phyloP scores from a whole-genome alignment of 2,113 vertebrate species.

The Pycnonotus jocosus region DNA sequence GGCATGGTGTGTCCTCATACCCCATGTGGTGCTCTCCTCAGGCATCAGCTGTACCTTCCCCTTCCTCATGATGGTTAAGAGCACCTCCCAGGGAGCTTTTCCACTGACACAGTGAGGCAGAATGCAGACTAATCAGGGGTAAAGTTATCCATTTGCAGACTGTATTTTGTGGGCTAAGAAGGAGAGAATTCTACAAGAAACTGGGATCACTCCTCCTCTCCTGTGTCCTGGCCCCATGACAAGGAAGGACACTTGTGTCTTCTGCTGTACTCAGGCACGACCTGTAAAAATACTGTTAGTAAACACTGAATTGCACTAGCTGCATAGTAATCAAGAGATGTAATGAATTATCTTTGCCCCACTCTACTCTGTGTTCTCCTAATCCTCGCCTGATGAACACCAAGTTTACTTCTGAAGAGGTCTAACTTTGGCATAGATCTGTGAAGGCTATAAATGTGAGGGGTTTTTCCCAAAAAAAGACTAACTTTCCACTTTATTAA shows the following conservation, averaged over 20 bases:
- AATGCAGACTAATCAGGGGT: neutral
- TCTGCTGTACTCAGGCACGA: neutral
- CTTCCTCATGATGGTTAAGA: neutral
- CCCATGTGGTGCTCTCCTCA: neutral
- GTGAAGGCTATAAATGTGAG: neutral
- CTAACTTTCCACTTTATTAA: slow-evolving; percentile 37
- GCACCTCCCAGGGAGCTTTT: neutral
- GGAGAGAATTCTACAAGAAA: neutral
- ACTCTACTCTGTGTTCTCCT: neutral
- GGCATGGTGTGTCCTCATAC: neutral
- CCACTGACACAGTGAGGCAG: fast-evolving
- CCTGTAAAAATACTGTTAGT: neutral
- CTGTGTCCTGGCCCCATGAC: fast-evolving
- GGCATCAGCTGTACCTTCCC: neutral
- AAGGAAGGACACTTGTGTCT: neutral
- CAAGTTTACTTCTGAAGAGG: neutral
- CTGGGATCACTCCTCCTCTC: neutral
- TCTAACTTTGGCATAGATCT: neutral
- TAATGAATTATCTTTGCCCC: neutral
- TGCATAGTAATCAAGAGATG: neutral
- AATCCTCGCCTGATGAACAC: neutral
- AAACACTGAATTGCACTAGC: neutral
- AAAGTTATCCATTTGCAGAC: neutral
- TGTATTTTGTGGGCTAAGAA: neutral
- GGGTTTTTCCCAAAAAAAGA: neutral